Percentiles rank a stretch among this genome's conserved stretches.
phyloP scores from a whole-genome alignment of 1,140 invertebrate genomes.

The Formica selysi region DNA sequence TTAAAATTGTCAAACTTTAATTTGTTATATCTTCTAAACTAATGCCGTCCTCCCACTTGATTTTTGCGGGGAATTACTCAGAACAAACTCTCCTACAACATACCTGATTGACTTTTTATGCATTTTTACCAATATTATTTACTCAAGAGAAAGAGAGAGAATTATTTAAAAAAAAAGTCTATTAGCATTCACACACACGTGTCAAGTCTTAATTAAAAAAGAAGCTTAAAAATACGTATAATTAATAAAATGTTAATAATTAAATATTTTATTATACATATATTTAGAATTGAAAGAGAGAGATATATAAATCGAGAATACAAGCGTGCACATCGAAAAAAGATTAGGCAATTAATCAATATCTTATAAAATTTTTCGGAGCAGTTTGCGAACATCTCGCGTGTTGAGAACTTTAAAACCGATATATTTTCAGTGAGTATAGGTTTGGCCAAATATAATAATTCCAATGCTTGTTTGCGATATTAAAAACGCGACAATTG shows the following conservation, averaged over 20 bases:
- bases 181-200: too few relatives aligned
- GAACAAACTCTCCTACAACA: too few relatives aligned
- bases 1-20: too few relatives aligned
- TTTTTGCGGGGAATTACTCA: too few relatives aligned
- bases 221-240: not conserved
- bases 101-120: too few relatives aligned
- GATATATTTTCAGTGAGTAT: not conserved
- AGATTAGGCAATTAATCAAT: not conserved
- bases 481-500: conserved; percentile 12
- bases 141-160: too few relatives aligned
- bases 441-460: not conserved
- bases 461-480: conserved; percentile 1
- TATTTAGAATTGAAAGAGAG: not conserved
- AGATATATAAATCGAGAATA: not conserved
- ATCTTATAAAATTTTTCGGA: not conserved
- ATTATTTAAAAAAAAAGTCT: not conserved
- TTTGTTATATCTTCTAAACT: too few relatives aligned
- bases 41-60: too few relatives aligned
- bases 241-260: not conserved
- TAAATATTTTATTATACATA: not conserved
- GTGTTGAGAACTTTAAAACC: not conserved
- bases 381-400: not conserved
- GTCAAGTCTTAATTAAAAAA: not conserved
- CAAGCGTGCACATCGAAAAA: not conserved
- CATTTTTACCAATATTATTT: too few relatives aligned